These are phyloP conservation scores for Bombus picipes DNA, from an alignment of 1,140 invertebrate species.

Conservation along the genomic window DNA sequence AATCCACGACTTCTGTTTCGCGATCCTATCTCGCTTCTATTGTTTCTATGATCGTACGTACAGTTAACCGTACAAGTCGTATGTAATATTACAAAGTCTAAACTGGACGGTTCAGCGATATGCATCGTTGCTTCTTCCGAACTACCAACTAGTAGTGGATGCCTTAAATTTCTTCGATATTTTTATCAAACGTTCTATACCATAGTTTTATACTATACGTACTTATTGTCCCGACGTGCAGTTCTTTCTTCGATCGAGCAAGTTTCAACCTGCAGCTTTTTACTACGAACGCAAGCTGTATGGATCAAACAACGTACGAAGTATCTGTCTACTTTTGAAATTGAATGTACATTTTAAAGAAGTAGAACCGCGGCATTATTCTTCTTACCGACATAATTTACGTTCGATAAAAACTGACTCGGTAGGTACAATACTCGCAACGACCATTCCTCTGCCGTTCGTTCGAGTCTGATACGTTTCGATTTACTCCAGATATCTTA, in stretches of 20 bases:
- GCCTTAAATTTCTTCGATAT: conserved; percentile 30
- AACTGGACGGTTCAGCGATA: conserved; percentile 31
- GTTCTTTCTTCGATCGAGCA: not conserved
- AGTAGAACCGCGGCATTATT: not conserved
- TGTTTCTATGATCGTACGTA: conserved; percentile 55
- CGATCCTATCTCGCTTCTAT: conserved; percentile 65
- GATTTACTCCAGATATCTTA: not conserved
- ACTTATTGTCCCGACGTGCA: not conserved
- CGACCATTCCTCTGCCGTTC: not conserved
- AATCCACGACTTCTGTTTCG: conserved; percentile 68
- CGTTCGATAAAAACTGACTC: not conserved
- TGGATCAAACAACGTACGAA: not conserved
- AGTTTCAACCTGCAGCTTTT: not conserved
- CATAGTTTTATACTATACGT: not conserved
- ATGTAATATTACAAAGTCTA: conserved; percentile 52
- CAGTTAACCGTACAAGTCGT: conserved; percentile 43
- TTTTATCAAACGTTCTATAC: not conserved
- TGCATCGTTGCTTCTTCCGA: conserved; percentile 19
- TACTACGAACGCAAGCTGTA: not conserved
- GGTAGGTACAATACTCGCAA: not conserved
- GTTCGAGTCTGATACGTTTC: not conserved
- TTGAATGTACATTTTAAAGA: not conserved
- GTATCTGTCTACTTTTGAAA: not conserved
- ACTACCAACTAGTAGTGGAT: not conserved
- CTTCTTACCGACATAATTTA: not conserved